Percentiles rank a stretch among this genome's conserved stretches.
phyloP scores from a whole-genome alignment of 2,113 vertebrate genomes.

The Athene cunicularia region DNA sequence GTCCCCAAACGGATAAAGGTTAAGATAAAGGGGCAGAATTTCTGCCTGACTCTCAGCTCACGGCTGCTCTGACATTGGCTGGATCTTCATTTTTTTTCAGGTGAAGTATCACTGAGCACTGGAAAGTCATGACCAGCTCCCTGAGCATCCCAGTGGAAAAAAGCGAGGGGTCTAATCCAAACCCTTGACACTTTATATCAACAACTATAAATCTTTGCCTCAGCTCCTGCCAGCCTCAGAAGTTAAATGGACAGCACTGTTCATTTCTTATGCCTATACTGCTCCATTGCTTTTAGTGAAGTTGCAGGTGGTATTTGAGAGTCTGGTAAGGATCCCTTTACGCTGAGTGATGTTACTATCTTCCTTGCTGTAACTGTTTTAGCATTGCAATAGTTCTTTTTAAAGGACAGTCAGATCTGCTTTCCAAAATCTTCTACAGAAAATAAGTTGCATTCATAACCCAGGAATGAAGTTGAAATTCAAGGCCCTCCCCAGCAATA shows the following conservation, averaged over 20 bases:
- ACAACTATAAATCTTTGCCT: slow-evolving; percentile 25
- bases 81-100: not conserved
- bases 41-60: slow-evolving; percentile 11
- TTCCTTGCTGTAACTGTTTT: slow-evolving; percentile 1
- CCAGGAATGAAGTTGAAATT: not conserved
- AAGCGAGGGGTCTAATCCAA: not conserved
- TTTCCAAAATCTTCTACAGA: not conserved
- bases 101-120: not conserved
- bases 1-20: slow-evolving; percentile 47
- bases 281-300: not conserved
- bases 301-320: not conserved
- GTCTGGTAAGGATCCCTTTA: not conserved
- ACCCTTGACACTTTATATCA: not conserved
- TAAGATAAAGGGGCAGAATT: slow-evolving; percentile 44
- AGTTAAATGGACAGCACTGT: slow-evolving; percentile 1
- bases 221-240: not conserved
- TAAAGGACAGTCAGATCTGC: not conserved
- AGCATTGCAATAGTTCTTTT: slow-evolving; percentile 23
- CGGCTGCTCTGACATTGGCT: not conserved
- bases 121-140: not conserved
- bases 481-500: not conserved
- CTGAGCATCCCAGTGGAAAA: not conserved
- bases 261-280: not conserved
- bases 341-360: slow-evolving; percentile 20
- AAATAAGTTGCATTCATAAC: not conserved